These are phyloP conservation scores for Fukomys damarensis DNA, from an alignment of 2,113 vertebrate genomes.

Conservation along the genomic window DNA sequence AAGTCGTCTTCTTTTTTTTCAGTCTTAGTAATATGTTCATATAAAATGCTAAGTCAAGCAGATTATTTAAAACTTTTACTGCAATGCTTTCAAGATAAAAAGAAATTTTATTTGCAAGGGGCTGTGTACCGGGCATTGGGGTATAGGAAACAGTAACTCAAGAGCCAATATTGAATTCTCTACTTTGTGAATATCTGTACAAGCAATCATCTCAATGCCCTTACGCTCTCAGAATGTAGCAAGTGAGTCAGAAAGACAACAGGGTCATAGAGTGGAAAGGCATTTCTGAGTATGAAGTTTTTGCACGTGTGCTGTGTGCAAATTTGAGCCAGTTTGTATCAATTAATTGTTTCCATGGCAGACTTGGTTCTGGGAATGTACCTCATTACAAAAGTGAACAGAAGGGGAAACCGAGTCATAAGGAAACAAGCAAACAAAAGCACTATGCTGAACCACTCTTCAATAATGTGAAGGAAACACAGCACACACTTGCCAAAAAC, in stretches of 20 bases:
- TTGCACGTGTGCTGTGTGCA: neutral
- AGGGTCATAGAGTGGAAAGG: neutral
- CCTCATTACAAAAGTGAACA: constrained; percentile 77
- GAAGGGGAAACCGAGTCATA: constrained; percentile 79
- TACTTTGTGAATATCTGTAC: neutral
- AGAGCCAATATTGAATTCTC: neutral
- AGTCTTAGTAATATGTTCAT: neutral
- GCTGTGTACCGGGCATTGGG: neutral
- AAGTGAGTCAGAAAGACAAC: neutral
- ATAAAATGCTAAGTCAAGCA: constrained; percentile 33
- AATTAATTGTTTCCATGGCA: constrained; percentile 72
- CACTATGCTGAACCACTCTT: constrained; percentile 66
- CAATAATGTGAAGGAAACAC: constrained; percentile 74
- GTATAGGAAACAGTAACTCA: neutral
- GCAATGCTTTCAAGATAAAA: constrained; percentile 29
- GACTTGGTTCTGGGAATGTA: neutral
- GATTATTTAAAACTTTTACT: neutral
- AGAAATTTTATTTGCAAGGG: constrained; percentile 9
- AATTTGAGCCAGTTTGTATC: neutral
- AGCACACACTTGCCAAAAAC: constrained; percentile 64
- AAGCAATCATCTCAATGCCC: neutral
- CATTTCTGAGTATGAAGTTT: neutral
- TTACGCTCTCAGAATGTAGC: neutral
- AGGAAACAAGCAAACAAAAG: constrained; percentile 79
- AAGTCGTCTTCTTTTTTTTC: neutral